A percentile compares a stretch with the other conserved stretches of the same genome.
These are phyloP conservation scores for Danaus chrysippus DNA, from an alignment of 2,888 invertebrate species.

Conservation along the genomic window DNA sequence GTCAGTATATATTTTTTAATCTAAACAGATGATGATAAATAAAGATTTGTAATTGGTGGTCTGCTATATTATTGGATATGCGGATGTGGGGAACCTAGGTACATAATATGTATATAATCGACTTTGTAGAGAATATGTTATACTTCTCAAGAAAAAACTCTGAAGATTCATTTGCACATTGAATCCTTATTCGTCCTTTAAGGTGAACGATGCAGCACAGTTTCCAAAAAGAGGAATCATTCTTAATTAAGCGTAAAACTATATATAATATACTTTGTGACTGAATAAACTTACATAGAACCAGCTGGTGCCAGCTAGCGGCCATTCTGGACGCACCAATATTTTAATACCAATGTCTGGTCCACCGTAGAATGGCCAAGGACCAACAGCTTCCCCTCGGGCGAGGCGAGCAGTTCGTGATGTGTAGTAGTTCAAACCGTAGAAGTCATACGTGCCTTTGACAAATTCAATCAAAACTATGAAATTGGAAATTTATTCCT, in stretches of 20 bases:
- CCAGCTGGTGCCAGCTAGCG: too few relatives aligned
- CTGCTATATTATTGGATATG: too few relatives aligned
- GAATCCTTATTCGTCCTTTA: neutral
- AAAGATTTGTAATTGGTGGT: too few relatives aligned
- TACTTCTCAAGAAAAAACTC: too few relatives aligned
- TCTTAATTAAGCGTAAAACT: neutral
- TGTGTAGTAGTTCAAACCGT: constrained; percentile 81
- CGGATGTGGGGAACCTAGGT: too few relatives aligned
- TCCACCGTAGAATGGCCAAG: constrained; percentile 40
- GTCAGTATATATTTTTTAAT: too few relatives aligned
- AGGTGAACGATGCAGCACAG: neutral
- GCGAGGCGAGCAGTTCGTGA: too few relatives aligned
- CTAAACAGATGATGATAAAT: too few relatives aligned
- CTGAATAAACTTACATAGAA: constrained; percentile 35
- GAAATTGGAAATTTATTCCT: too few relatives aligned
- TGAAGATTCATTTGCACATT: neutral
- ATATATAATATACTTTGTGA: constrained; percentile 24
- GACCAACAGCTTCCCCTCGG: too few relatives aligned
- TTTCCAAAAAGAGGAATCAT: neutral
- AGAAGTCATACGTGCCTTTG: constrained; percentile 79
- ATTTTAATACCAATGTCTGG: constrained; percentile 36
- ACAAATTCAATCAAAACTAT: neutral
- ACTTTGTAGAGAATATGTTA: too few relatives aligned
- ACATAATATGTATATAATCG: too few relatives aligned
- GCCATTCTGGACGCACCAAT: constrained; percentile 35